Conservation (phyloP, 2,888 invertebrate species). For the Agrochola macilenta region DNA sequence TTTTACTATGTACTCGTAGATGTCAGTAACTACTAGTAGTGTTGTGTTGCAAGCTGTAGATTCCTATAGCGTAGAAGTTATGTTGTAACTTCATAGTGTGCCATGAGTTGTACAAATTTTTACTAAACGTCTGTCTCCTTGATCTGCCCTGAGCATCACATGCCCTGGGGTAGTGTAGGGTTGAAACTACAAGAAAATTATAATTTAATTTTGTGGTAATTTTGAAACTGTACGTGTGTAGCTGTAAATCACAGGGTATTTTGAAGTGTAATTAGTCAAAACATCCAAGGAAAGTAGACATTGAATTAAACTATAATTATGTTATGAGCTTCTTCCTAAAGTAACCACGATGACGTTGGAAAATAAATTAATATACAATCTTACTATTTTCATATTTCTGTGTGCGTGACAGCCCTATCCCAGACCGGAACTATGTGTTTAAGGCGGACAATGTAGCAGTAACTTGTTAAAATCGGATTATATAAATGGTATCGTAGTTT, state of each 20-base stretch:
- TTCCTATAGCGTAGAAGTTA: neutral
- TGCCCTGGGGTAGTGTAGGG: neutral
- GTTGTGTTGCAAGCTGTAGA: neutral
- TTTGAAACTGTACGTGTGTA: neutral
- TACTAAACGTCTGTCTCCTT: neutral
- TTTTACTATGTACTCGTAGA: too few relatives aligned
- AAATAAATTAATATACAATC: neutral
- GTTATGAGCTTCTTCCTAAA: neutral
- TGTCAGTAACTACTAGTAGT: too few relatives aligned
- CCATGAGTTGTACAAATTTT: neutral
- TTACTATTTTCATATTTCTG: neutral
- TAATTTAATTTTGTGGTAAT: neutral
- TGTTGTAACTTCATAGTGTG: neutral
- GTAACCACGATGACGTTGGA: neutral
- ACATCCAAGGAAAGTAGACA: neutral
- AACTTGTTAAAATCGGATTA: conserved; percentile 82
- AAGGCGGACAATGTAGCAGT: conserved; percentile 76
- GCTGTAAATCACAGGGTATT: neutral
- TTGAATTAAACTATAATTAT: neutral
- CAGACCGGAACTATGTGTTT: conserved; percentile 74
- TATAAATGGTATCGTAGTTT: conserved; percentile 64
- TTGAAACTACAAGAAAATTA: neutral
- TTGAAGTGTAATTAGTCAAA: neutral
- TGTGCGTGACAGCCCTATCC: conserved; percentile 47
- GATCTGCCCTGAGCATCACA: neutral